These are phyloP conservation scores for Drosophila bocqueti DNA, from an alignment of 1,140 invertebrate genomes.

Conservation along the genomic window DNA sequence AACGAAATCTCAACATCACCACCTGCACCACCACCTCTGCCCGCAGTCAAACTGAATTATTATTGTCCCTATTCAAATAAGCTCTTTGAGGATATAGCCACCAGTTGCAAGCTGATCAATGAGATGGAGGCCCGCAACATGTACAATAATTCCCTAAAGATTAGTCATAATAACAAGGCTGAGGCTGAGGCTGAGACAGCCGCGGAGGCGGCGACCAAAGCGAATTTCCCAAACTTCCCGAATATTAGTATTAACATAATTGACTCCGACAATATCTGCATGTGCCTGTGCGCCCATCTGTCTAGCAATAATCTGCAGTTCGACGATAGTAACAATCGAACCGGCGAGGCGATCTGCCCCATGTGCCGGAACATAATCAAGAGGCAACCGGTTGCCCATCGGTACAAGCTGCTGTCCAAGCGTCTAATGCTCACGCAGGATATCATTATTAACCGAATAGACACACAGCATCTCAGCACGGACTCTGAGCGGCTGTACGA, in stretches of 20 bases:
- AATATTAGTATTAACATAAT: conserved; percentile 86
- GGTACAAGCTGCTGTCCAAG: conserved; percentile 70
- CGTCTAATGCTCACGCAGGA: conserved; percentile 73
- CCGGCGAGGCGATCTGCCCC: conserved; percentile 54
- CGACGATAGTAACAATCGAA: conserved; percentile 15
- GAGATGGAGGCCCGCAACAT: conserved; percentile 34
- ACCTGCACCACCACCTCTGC: conserved; percentile 39
- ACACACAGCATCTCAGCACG: conserved; percentile 85
- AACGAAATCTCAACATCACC: conserved; percentile 80
- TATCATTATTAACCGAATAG: conserved; percentile 87
- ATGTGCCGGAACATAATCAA: conserved; percentile 69
- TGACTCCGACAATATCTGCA: conserved; percentile 85
- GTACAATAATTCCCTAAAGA: conserved; percentile 30
- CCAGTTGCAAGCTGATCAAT: conserved; percentile 18
- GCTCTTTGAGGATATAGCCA: conserved; percentile 50
- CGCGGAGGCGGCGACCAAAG: neutral
- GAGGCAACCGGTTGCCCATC: conserved; percentile 52
- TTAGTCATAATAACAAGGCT: conserved; percentile 21
- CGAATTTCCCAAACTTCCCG: conserved; percentile 63
- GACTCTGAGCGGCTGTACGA: conserved; percentile 79
- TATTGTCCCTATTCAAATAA: conserved; percentile 70
- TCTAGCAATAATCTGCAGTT: conserved; percentile 30
- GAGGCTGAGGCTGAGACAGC: conserved; percentile 3
- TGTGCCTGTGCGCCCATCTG: conserved; percentile 66
- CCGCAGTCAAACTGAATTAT: conserved; percentile 76